Evolutionary conservation across 2,888 invertebrate genomes (phyloP), one percentile per base, ranked within the genome.

Genomic region (Crocallis elinguaria): DNA sequence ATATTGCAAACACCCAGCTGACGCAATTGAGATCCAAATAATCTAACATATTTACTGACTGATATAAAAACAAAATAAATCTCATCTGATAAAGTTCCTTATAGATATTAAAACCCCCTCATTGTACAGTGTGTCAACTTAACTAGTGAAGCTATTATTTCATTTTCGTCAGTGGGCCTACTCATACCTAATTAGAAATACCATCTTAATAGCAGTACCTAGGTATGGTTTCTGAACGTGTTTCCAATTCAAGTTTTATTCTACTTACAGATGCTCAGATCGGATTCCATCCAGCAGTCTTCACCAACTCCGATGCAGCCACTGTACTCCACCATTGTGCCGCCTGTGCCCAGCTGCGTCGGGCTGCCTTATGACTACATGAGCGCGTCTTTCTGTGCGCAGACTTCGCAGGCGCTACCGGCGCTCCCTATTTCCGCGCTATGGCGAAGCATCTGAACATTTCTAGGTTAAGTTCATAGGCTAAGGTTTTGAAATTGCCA

Each of bases 331-430:
- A 53, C 74, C 1, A 37, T 81, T 1, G 27, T 82, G 39, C 73
- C 74, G 0, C 68, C 73, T 0, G 62, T 84, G 55, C 74, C 69
- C 0, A 73, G 48, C 49, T 82, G 78, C 45, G 50, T 82, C 1
- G 67, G 66, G 3, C 21, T 81, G 1, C 73, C 79, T 0, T 88
- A 76, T n/a, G 81, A 84, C 33, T 84, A 79, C 61, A 49, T 71
- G 17, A 73, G 58, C 53, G 12, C 70, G 0, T 41, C 75, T 0
- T 35, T 84, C 3, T 85, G 75, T 55, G 60, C 76, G 1, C 70
- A 69, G n/a, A n/a, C n/a, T n/a, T n/a, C n/a, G 7, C 69, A 77
- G 8, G n/a, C n/a, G n/a, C 68, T 81, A n/a, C 77, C 83, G 0
- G 56, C 84, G 0, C 58, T 80, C 5, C 37, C 76, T 0, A 52